Percentiles rank a stretch among this genome's conserved stretches.
Evolutionary conservation across 1,140 invertebrate species (phyloP).

Genomic region (Wasmannia auropunctata): DNA sequence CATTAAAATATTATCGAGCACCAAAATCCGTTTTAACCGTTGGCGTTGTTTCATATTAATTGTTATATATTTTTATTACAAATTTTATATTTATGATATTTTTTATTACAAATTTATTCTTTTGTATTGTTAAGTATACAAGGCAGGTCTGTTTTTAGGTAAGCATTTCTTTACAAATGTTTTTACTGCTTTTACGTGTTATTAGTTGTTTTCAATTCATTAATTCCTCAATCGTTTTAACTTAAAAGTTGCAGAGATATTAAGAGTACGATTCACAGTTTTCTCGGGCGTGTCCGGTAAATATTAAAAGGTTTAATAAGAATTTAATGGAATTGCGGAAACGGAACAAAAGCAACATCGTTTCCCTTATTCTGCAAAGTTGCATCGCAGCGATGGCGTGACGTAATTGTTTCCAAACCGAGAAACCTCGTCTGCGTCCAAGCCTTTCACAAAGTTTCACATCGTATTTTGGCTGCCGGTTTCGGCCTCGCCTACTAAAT

Average conservation of each 20-base stretch:
- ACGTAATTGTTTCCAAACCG: slow-evolving; percentile 55
- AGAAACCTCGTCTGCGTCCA: slow-evolving; percentile 49
- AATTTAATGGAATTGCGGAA: slow-evolving; percentile 17
- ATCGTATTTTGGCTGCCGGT: slow-evolving; percentile 70
- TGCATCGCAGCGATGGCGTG: background rate
- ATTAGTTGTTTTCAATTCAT: background rate
- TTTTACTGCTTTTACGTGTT: background rate
- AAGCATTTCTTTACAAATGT: background rate
- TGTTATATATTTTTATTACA: no score
- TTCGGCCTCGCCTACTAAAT: slow-evolving; percentile 74
- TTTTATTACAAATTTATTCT: background rate
- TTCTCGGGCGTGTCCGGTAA: background rate
- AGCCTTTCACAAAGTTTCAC: slow-evolving; percentile 66
- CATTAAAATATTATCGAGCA: no score
- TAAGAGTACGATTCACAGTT: background rate
- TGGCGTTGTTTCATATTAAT: no score
- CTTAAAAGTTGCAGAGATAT: background rate
- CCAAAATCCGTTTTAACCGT: no score
- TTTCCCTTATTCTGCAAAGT: background rate
- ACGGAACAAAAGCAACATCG: background rate
- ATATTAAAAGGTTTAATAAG: slow-evolving; percentile 7
- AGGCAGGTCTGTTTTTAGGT: background rate
- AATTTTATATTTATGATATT: no score
- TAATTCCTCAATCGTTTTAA: background rate
- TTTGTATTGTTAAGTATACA: background rate